A percentile compares a stretch with the other conserved stretches of the same genome.
phyloP scores from a whole-genome alignment of 2,797 vertebrate species.

The Sebastes ruberrimus region DNA sequence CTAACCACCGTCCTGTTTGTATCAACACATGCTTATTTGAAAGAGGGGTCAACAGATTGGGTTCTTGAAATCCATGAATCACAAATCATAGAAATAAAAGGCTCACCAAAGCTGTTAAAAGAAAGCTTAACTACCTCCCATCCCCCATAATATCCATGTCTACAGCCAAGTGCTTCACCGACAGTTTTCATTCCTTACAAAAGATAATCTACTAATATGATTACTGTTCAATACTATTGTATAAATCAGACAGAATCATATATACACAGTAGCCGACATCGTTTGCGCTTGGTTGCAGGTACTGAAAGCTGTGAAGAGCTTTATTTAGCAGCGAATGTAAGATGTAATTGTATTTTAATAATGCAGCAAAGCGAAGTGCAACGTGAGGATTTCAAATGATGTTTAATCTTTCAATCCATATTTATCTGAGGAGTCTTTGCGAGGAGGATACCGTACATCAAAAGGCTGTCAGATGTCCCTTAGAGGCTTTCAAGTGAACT shows the following conservation, averaged over 20 bases:
- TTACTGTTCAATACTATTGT: conserved; percentile 69
- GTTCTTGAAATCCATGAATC: conserved; percentile 72
- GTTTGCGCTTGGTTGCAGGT: conserved; percentile 62
- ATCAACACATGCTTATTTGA: conserved; percentile 75
- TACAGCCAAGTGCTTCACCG: conserved; percentile 66
- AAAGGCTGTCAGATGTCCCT: conserved; percentile 86
- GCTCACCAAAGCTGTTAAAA: conserved; percentile 53
- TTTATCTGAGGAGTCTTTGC: conserved; percentile 82
- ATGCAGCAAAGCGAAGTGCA: conserved; percentile 55
- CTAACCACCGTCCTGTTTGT: conserved; percentile 81
- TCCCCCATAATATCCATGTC: conserved; percentile 74
- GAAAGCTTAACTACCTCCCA: conserved; percentile 52
- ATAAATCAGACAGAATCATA: conserved; percentile 48
- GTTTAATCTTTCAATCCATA: conserved; percentile 87
- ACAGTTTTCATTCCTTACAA: conserved; percentile 62
- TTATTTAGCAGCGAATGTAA: conserved; percentile 60
- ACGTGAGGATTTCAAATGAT: conserved; percentile 60
- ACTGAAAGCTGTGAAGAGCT: conserved; percentile 52
- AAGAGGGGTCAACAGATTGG: conserved; percentile 61
- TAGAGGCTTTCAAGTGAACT: conserved; percentile 77
- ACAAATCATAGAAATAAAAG: conserved; percentile 73
- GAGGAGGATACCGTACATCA: conserved; percentile 79
- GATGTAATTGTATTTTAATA: conserved; percentile 72
- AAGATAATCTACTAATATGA: conserved; percentile 82
- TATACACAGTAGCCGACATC: conserved; percentile 42